Evolutionary conservation across 1,140 invertebrate species (phyloP).

Genomic region (Caligus rogercresseyi): DNA sequence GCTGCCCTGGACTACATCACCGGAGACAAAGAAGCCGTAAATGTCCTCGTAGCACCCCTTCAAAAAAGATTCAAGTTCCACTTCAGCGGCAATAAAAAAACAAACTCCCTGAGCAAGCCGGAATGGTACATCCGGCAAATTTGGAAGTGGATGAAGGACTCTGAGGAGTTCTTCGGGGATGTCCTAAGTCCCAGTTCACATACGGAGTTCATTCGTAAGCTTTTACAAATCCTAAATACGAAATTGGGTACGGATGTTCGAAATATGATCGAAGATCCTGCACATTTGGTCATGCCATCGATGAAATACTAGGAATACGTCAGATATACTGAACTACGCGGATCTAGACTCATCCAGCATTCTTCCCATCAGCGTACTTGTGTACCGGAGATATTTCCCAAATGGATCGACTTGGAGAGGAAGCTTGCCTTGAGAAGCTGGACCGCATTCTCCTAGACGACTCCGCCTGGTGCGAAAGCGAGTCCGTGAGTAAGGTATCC

Average conservation of each 20-base stretch:
- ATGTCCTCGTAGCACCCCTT: constrained; percentile 4
- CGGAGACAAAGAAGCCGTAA: not conserved
- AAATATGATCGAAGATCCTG: not conserved
- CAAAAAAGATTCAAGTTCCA: constrained; percentile 15
- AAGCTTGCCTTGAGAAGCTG: constrained; percentile 18
- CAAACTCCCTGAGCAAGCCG: constrained; percentile 7
- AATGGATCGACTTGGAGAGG: constrained; percentile 5
- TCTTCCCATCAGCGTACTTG: not conserved
- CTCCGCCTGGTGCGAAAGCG: not conserved
- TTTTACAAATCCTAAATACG: not conserved
- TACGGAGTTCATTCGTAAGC: not conserved
- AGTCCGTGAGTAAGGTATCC: not conserved
- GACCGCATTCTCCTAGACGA: constrained; percentile 11
- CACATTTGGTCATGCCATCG: constrained; percentile 4
- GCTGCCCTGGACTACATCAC: not conserved
- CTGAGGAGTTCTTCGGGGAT: not conserved
- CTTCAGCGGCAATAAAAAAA: constrained; percentile 14
- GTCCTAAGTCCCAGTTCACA: not conserved
- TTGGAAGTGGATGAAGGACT: not conserved
- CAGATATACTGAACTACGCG: not conserved
- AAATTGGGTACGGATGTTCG: not conserved
- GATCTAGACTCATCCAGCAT: not conserved
- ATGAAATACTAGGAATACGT: constrained; percentile 5
- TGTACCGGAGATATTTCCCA: not conserved
- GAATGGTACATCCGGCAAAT: constrained; percentile 17